A percentile compares a stretch with the other conserved stretches of the same genome.
These are phyloP conservation scores for Watsonalla cultraria DNA, from an alignment of 2,888 invertebrate species.

Conservation along the genomic window DNA sequence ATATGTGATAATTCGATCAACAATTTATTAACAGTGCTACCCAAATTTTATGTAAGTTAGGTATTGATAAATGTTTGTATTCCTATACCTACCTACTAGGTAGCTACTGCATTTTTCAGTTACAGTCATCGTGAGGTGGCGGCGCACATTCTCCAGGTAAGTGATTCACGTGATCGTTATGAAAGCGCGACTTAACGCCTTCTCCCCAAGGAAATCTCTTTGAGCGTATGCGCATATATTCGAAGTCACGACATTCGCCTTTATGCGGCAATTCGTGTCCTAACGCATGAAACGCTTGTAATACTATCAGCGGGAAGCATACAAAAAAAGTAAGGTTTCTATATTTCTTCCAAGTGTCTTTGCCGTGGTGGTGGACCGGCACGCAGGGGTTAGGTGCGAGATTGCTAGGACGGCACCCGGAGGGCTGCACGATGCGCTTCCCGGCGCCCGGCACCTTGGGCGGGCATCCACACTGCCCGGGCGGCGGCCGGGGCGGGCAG, in stretches of 20 bases:
- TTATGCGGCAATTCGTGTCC: slow-evolving; percentile 32
- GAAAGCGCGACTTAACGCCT: slow-evolving; percentile 89
- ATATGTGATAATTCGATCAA: too few species aligned
- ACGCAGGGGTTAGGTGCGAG: slow-evolving; percentile 48
- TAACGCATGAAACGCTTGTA: slow-evolving; percentile 33
- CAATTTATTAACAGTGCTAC: too few species aligned
- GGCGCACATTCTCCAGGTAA: slow-evolving; percentile 57
- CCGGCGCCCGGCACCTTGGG: slow-evolving; percentile 33
- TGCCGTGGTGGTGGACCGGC: slow-evolving; percentile 44
- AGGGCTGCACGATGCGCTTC: slow-evolving; percentile 38
- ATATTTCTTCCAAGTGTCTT: slow-evolving; percentile 47
- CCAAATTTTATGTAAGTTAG: too few species aligned
- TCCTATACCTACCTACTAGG: not conserved
- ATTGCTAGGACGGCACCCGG: slow-evolving; percentile 37
- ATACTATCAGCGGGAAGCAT: slow-evolving; percentile 47
- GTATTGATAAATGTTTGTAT: too few species aligned
- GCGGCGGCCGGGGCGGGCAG: slow-evolving; percentile 42
- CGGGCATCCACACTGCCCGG: slow-evolving; percentile 35
- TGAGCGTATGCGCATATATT: slow-evolving; percentile 85
- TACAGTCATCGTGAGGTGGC: slow-evolving; percentile 45
- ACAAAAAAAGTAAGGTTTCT: slow-evolving; percentile 47
- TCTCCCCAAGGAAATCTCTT: slow-evolving; percentile 96
- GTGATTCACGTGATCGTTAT: slow-evolving; percentile 86
- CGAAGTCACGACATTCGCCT: slow-evolving; percentile 77
- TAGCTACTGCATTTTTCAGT: slow-evolving; percentile 22